These are phyloP conservation scores for Embidobia sp. DNA, from an alignment of 2,888 invertebrate genomes.

Conservation along the genomic window DNA sequence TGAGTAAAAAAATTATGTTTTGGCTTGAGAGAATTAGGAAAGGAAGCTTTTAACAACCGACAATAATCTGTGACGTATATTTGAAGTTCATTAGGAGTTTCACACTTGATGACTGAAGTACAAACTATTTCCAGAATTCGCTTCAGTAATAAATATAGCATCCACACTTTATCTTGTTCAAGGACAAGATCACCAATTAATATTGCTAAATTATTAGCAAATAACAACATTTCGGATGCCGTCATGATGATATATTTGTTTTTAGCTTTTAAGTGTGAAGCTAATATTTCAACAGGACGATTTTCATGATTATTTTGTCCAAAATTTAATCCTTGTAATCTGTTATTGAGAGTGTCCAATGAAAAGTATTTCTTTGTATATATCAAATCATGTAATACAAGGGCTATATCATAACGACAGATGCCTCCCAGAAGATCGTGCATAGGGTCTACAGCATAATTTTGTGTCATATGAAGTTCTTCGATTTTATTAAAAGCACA, in stretches of 20 bases:
- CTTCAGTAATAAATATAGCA: slow-evolving; percentile 45
- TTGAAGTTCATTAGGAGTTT: no score
- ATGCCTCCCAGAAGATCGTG: slow-evolving; percentile 65
- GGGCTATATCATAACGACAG: slow-evolving; percentile 59
- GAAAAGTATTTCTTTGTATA: slow-evolving; percentile 52
- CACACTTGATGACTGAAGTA: no score
- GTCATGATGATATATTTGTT: slow-evolving; percentile 58
- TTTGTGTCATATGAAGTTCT: slow-evolving; percentile 47
- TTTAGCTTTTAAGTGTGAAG: slow-evolving; percentile 27
- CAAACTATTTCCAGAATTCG: slow-evolving; percentile 51
- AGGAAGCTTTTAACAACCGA: slow-evolving; percentile 14
- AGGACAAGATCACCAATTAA: slow-evolving; percentile 60
- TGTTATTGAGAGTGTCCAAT: slow-evolving; percentile 46
- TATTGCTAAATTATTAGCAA: slow-evolving; percentile 48
- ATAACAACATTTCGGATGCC: slow-evolving; percentile 64
- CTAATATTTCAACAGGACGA: slow-evolving; percentile 43
- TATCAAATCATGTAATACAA: slow-evolving; percentile 58
- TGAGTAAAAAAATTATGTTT: slow-evolving; percentile 60
- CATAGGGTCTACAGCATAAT: slow-evolving; percentile 56
- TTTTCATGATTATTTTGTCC: slow-evolving; percentile 26
- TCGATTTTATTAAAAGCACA: slow-evolving; percentile 47
- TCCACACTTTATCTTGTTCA: slow-evolving; percentile 51
- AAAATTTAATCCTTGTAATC: slow-evolving; percentile 59
- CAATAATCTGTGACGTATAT: no score
- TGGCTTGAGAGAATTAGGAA: slow-evolving; percentile 41